phyloP scores from a whole-genome alignment of 1,140 invertebrate species.

The Heliconius eleuchia region DNA sequence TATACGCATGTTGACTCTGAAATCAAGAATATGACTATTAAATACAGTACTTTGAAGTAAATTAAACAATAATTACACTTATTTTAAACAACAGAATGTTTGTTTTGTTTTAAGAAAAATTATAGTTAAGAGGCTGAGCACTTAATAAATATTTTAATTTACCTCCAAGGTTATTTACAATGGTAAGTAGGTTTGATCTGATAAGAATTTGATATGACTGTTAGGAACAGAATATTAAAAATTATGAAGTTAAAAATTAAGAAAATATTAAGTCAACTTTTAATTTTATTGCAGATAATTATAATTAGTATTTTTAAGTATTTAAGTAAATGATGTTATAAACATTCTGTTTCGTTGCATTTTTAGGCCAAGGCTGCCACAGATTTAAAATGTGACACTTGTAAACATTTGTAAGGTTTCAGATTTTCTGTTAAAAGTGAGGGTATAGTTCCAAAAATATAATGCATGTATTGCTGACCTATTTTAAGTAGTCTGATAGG shows the following conservation, averaged over 20 bases:
- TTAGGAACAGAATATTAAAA: not conserved
- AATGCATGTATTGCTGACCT: constrained; percentile 9
- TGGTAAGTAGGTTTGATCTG: not conserved
- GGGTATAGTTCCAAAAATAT: not conserved
- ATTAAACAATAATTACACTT: not conserved
- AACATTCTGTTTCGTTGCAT: not conserved
- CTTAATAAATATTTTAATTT: not conserved
- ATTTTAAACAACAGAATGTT: not conserved
- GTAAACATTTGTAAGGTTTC: not conserved
- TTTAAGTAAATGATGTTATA: not conserved
- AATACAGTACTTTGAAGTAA: not conserved
- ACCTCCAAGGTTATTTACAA: not conserved
- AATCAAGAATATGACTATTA: constrained; percentile 2
- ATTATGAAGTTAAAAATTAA: not conserved
- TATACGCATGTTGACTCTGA: constrained; percentile 71
- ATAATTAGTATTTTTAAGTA: not conserved
- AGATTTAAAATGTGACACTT: not conserved
- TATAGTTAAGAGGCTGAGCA: not conserved
- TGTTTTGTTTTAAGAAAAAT: not conserved
- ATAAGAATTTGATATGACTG: not conserved
- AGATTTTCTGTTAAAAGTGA: not conserved
- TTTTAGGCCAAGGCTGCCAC: not conserved
- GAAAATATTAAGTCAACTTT: too few relatives aligned
- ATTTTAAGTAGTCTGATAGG: not conserved
- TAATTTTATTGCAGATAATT: too few relatives aligned